phyloP scores from a whole-genome alignment of 2,888 invertebrate genomes.

The Tenodera sinensis region DNA sequence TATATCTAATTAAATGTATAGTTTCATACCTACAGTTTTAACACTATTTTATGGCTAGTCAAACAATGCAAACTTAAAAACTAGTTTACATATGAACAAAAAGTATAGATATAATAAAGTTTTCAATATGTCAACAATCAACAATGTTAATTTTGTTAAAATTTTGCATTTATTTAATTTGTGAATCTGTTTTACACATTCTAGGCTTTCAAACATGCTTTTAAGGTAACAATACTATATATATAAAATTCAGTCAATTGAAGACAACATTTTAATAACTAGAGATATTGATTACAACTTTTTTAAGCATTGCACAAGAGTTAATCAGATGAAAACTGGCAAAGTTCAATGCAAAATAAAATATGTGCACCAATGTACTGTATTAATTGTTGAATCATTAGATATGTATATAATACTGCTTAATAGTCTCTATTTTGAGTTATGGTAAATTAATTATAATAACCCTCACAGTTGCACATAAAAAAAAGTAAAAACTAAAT shows the following conservation, averaged over 20 bases:
- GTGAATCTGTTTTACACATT: background rate
- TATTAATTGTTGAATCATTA: too few species aligned
- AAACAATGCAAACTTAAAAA: background rate
- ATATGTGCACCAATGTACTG: too few species aligned
- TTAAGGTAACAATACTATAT: background rate
- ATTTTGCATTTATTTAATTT: background rate
- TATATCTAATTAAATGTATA: background rate
- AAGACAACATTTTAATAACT: background rate
- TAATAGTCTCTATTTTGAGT: too few species aligned
- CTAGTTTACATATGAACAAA: background rate
- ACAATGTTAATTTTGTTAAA: background rate
- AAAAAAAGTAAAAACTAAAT: too few species aligned
- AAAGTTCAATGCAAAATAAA: background rate
- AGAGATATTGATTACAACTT: background rate
- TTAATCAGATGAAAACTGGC: background rate
- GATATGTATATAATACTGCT: too few species aligned
- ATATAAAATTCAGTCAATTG: background rate
- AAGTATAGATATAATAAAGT: background rate
- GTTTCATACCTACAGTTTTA: background rate
- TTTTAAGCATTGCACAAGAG: background rate
- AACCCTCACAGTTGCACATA: too few species aligned
- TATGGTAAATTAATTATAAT: too few species aligned
- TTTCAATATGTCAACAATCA: background rate
- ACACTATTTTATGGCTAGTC: background rate
- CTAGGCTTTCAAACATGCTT: background rate